phyloP scores from a whole-genome alignment of 2,888 invertebrate genomes.

The Mermis nigrescens region DNA sequence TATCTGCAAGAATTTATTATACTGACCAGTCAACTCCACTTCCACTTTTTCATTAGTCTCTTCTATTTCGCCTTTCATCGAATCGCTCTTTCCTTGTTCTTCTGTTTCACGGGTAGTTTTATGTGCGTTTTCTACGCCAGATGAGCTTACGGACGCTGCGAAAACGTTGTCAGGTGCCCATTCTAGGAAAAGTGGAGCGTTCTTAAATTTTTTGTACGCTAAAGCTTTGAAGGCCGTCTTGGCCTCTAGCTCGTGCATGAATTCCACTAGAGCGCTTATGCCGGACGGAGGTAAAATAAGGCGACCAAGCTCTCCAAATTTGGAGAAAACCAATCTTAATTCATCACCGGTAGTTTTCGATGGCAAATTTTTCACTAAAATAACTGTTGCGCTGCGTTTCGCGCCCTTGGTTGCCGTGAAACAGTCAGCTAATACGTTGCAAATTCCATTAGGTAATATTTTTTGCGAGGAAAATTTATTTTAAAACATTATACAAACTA shows the following conservation, averaged over 20 bases:
- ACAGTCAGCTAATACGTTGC: too few relatives aligned
- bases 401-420: slow-evolving; percentile 26
- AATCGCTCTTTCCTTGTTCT: background rate
- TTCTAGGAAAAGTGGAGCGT: slow-evolving; percentile 69
- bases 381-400: slow-evolving; percentile 68
- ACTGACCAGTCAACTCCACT: too few relatives aligned
- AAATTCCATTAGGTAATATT: too few relatives aligned
- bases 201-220: slow-evolving; percentile 69
- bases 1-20: too few relatives aligned
- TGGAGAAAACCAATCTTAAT: slow-evolving; percentile 53
- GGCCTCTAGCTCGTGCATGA: slow-evolving; percentile 62
- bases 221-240: slow-evolving; percentile 66
- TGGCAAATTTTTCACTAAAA: slow-evolving; percentile 82
- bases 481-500: too few relatives aligned
- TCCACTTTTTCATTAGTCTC: too few relatives aligned
- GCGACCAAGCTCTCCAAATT: slow-evolving; percentile 59
- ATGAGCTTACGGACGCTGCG: background rate
- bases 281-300: slow-evolving; percentile 72
- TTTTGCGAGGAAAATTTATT: too few relatives aligned
- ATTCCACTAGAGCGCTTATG: slow-evolving; percentile 49
- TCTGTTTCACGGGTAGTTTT: too few relatives aligned
- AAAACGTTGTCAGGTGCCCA: slow-evolving; percentile 79
- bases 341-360: slow-evolving; percentile 53
- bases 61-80: slow-evolving; percentile 15
- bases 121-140: too few relatives aligned